Percentiles rank a stretch among this genome's conserved stretches.
phyloP scores from a whole-genome alignment of 1,140 invertebrate genomes.

The Chironomus tepperi region DNA sequence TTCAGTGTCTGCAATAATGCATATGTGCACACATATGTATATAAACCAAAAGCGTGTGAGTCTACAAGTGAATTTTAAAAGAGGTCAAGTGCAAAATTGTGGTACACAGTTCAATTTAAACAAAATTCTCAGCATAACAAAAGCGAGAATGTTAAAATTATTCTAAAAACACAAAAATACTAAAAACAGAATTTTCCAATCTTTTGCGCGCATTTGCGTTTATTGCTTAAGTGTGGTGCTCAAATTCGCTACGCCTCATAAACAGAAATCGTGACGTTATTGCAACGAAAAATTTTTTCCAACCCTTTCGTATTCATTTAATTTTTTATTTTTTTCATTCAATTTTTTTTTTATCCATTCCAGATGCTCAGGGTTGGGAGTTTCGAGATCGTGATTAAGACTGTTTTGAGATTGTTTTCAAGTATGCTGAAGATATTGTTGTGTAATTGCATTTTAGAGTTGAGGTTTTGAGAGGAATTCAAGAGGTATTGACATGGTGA shows the following conservation, averaged over 20 bases:
- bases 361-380: not conserved
- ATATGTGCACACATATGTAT: not conserved
- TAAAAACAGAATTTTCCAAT: no score
- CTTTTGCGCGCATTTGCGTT: not conserved
- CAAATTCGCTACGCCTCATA: conserved; percentile 17
- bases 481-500: no score
- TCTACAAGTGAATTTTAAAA: not conserved
- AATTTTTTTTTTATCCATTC: not conserved
- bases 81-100: not conserved
- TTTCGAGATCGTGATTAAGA: no score
- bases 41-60: not conserved
- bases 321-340: not conserved
- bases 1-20: not conserved
- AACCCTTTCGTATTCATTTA: not conserved
- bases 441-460: no score
- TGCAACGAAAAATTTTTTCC: not conserved
- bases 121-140: no score
- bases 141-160: no score
- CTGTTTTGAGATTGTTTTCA: no score
- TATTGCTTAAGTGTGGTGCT: conserved; percentile 4
- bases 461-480: no score
- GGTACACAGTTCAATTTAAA: not conserved
- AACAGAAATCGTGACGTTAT: conserved; percentile 19
- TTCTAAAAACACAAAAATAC: no score
- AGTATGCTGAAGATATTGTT: no score